Percentiles rank a stretch among this genome's conserved stretches.
Evolutionary conservation across 2,113 vertebrate species (phyloP).

Genomic region (Microtus oregoni): DNA sequence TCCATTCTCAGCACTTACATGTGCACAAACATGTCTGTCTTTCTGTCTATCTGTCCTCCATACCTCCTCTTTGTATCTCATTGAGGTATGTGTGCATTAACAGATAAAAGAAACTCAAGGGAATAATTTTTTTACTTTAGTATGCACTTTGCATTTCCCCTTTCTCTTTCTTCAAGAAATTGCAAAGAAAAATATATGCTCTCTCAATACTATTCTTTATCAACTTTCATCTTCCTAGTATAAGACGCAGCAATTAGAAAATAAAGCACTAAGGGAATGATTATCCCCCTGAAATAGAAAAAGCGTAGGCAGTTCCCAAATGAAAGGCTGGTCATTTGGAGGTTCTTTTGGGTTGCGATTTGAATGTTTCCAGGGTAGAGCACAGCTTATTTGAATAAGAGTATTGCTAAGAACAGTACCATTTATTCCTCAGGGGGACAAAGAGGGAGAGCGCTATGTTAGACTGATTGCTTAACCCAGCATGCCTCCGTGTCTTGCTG

Average conservation of each 20-base stretch:
- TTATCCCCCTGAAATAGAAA: neutral
- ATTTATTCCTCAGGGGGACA: neutral
- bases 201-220: neutral
- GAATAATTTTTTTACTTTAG: neutral
- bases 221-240: neutral
- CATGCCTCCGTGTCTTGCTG: neutral
- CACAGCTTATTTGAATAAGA: conserved; percentile 8
- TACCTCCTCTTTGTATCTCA: neutral
- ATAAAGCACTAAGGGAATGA: neutral
- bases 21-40: neutral
- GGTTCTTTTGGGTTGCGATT: neutral
- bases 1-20: neutral
- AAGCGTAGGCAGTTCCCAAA: neutral
- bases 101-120: neutral
- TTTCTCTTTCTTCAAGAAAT: conserved; percentile 35
- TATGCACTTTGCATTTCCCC: neutral
- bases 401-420: neutral
- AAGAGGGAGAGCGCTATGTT: neutral
- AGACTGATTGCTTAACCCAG: neutral
- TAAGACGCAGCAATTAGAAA: neutral
- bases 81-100: neutral
- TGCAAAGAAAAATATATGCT: conserved; percentile 30
- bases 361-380: neutral
- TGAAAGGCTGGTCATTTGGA: neutral
- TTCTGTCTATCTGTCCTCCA: neutral